Base-by-base conservation (phyloP, 92 coral and sea anemone species). In the Ricordea florida region DNA sequence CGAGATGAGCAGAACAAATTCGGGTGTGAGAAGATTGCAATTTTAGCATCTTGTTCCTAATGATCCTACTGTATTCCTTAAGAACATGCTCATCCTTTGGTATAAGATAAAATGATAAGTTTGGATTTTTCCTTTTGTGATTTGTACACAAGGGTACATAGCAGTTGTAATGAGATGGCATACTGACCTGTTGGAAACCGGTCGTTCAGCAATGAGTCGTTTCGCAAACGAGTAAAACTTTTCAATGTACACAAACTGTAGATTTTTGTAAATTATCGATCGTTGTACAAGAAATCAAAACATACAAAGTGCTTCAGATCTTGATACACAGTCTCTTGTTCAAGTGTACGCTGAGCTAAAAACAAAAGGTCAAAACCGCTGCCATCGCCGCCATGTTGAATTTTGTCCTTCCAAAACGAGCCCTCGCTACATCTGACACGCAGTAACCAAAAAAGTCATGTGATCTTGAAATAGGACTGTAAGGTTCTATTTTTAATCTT, bases 131-230 rank as follows among this genome's bases (percentile, higher is more conserved):
- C 41, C 70, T 74, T 69, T 69, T 58, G 80, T 74, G 67, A 34
- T 74, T 59, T 29, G 80, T 74, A 46, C 80, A 74, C 70, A 74
- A 60, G 20, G 71, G 80, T 58, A 60, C 38, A 61, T 70, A 74
- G 71, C 70, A 74, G 80, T 51, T 76, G 73, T 64, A 76, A 76
- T 64, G 83, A 60, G 65, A 55, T 36, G 83, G 74, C 74, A 64
- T 76, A 64, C 35, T 52, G 40, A 70, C n/a, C n/a, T n/a, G n/a
- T n/a, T n/a, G 38, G 11, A 42, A 44, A 43, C 21, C 35, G 2
- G 26, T 48, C 13, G 11, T 33, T 29, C 73, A 66, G 25, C 20
- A 15, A 46, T 25, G 38, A 24, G n/a, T n/a, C n/a, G n/a, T n/a
- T n/a, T n/a, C n/a, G n/a, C n/a, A n/a, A n/a, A n/a, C n/a, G n/a